Evolutionary conservation across 2,888 invertebrate species (phyloP), one percentile per base, ranked within the genome.

Genomic region (Mythimna ferrago): DNA sequence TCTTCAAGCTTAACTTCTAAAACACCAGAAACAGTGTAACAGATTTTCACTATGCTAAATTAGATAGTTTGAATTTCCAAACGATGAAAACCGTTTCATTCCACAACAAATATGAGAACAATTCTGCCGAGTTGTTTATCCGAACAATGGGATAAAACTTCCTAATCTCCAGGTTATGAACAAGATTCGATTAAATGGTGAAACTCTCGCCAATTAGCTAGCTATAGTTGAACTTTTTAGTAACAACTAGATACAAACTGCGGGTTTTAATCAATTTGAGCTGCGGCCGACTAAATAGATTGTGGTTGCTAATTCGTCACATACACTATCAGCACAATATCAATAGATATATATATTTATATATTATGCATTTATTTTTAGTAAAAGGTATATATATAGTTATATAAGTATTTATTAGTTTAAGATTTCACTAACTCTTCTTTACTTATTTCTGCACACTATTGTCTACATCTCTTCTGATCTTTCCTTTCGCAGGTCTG

Each of bases 121-220:
- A 71, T 71, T 57, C 21, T 60, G 67, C 61, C 5, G 63, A 70
- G 54, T 62, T 80, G 75, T 66, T 80, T 68, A 81, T 58, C 62
- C 56, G 56, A n/a, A 76, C 56, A 65, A 66, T 68, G 21, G 54
- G 48, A 66, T 71, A 67, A 71, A 76, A 76, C 77, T 80, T 76
- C 9, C 48, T 81, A 81, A 81, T 81, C 71, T 70, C 57, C 48
- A 14, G 44, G 54, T 62, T 35, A 61, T 62, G 65, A 70, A 81
- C 67, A 53, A 77, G 71, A 77, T 76, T 76, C 51, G 63, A 77
- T 80, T 77, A 71, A 80, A 81, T 63, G 76, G 62, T 71, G 57
- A 65, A 79, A 81, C 64, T 71, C 67, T 32, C 26, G n/a, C 54
- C 54, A 61, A 62, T 76, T 77, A 73, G 51, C 64, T 53, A 62